phyloP scores from a whole-genome alignment of 2,113 vertebrate species.

The Leptobrachium ailaonicum region DNA sequence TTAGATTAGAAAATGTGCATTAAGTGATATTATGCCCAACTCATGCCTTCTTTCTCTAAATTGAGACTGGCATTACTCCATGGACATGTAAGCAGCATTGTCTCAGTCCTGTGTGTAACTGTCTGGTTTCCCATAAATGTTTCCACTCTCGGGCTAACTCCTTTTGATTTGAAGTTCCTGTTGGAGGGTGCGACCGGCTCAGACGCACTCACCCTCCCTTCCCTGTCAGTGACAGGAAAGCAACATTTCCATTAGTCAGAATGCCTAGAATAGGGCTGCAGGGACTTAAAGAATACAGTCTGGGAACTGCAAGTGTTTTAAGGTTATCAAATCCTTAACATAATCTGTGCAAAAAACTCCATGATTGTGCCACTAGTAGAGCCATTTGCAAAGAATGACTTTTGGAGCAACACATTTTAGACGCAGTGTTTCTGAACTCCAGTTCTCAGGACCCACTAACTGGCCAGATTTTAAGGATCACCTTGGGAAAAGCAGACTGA shows the following conservation, averaged over 20 bases:
- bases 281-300: not conserved
- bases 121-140: constrained; percentile 25
- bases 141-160: constrained; percentile 5
- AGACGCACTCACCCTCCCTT: constrained; percentile 7
- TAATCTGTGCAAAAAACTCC: too few relatives aligned
- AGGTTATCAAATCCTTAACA: not conserved
- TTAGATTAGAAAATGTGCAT: too few relatives aligned
- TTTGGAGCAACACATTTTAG: too few relatives aligned
- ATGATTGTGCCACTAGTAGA: too few relatives aligned
- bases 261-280: not conserved
- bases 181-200: constrained; percentile 28
- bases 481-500: too few relatives aligned
- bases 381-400: too few relatives aligned
- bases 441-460: too few relatives aligned
- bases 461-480: too few relatives aligned
- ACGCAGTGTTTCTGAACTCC: too few relatives aligned
- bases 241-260: constrained; percentile 33
- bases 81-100: not conserved
- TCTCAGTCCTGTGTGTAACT: constrained; percentile 5
- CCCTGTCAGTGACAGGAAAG: constrained; percentile 19
- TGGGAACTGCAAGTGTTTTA: not conserved
- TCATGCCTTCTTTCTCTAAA: too few relatives aligned
- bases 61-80: too few relatives aligned
- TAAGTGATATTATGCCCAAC: too few relatives aligned
- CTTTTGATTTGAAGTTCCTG: constrained; percentile 31